phyloP scores from a whole-genome alignment of 2,113 vertebrate genomes.

The Corythornis vintsioides region DNA sequence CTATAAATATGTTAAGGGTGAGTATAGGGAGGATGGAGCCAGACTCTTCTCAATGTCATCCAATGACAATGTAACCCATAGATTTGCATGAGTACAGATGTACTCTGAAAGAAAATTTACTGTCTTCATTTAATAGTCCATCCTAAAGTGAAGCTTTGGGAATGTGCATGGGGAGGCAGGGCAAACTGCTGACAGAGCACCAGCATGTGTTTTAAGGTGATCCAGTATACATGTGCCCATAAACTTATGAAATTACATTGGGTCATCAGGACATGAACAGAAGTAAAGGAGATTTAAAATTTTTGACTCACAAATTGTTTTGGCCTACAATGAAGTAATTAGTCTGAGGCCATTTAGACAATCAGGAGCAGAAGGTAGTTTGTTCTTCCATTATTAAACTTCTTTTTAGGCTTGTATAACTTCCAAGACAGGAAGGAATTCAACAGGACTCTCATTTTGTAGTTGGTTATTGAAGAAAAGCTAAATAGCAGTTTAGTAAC shows the following conservation, averaged over 20 bases:
- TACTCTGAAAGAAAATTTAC: background rate
- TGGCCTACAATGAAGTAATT: background rate
- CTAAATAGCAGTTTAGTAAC: background rate
- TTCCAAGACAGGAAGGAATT: background rate
- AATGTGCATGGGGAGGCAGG: accelerated
- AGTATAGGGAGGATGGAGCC: no score
- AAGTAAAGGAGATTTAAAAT: background rate
- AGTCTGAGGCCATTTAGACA: background rate
- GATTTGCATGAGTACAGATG: background rate
- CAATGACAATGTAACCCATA: background rate
- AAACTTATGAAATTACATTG: background rate
- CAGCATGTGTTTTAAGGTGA: background rate
- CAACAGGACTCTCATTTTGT: background rate
- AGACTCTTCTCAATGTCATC: no score
- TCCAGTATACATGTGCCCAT: background rate
- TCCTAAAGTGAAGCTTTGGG: background rate
- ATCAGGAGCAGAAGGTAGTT: background rate
- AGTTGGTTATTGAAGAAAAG: background rate
- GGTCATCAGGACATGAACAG: background rate
- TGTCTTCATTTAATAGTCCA: background rate
- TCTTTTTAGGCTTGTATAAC: background rate
- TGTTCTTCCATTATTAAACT: background rate
- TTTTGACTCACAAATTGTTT: background rate
- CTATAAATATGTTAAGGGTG: no score
- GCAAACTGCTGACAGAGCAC: background rate